These are phyloP conservation scores for Clinocottus analis DNA, from an alignment of 2,113 vertebrate genomes.

Conservation along the genomic window DNA sequence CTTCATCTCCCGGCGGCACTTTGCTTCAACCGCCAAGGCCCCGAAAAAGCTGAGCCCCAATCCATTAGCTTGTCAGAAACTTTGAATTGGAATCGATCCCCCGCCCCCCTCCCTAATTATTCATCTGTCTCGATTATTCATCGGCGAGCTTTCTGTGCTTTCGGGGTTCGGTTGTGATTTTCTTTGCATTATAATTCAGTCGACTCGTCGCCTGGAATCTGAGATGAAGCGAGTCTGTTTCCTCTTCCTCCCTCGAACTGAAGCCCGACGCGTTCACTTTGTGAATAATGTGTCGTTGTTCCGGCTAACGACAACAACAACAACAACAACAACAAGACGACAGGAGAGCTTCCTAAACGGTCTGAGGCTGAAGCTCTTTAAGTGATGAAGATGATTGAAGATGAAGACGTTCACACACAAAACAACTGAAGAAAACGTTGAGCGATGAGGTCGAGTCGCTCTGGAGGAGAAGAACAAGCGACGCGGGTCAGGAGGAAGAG, in stretches of 20 bases:
- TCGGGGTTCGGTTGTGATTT: conserved; percentile 36
- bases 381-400: conserved; percentile 33
- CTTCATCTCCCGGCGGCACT: conserved; percentile 36
- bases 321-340: background rate
- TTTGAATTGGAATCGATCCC: conserved; percentile 69
- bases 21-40: conserved; percentile 19
- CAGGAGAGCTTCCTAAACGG: background rate
- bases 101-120: conserved; percentile 34
- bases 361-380: background rate
- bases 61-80: conserved; percentile 64
- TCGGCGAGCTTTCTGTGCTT: conserved; percentile 21
- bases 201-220: too few species aligned
- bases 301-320: background rate
- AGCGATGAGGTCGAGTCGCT: conserved; percentile 1
- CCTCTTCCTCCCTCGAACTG: background rate
- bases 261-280: background rate
- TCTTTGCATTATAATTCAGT: conserved; percentile 37
- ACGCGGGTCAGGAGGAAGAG: too few species aligned
- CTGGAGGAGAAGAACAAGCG: background rate
- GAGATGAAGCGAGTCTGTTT: too few species aligned
- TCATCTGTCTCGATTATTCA: conserved; percentile 62
- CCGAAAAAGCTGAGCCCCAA: conserved; percentile 25
- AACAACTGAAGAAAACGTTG: conserved; percentile 16
- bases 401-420: conserved; percentile 14
- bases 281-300: background rate